These are phyloP conservation scores for Drosophila setosimentum DNA, from an alignment of 2,888 invertebrate species.

Conservation along the genomic window DNA sequence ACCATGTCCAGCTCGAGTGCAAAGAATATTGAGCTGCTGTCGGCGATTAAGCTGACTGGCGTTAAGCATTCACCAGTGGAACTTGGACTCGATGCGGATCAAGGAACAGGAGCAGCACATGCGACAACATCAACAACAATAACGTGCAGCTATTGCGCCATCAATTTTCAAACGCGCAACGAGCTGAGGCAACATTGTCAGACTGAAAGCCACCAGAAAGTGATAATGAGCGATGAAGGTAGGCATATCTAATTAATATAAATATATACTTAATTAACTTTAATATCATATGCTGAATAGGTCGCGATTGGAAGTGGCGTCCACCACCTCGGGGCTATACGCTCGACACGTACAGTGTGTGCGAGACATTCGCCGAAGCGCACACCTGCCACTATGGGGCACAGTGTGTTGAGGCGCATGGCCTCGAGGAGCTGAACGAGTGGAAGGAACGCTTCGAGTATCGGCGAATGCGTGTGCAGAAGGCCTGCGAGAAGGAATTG, in stretches of 20 bases:
- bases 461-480: slow-evolving; percentile 87
- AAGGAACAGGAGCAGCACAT: slow-evolving; percentile 15
- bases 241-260: slow-evolving; percentile 10
- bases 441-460: slow-evolving; percentile 91
- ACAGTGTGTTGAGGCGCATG: slow-evolving; percentile 91
- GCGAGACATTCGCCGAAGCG: slow-evolving; percentile 87
- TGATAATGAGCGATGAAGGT: slow-evolving; percentile 90
- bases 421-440: slow-evolving; percentile 89
- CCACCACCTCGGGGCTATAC: slow-evolving; percentile 90
- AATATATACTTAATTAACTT: neutral
- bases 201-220: slow-evolving; percentile 88
- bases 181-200: slow-evolving; percentile 87
- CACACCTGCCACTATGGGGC: slow-evolving; percentile 89
- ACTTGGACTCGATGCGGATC: slow-evolving; percentile 42
- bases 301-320: slow-evolving; percentile 89
- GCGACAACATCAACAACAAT: slow-evolving; percentile 75
- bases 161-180: slow-evolving; percentile 86
- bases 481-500: slow-evolving; percentile 89
- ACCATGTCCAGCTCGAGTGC: slow-evolving; percentile 65
- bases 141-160: slow-evolving; percentile 87
- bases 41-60: slow-evolving; percentile 81
- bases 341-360: slow-evolving; percentile 88
- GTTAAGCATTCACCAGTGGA: slow-evolving; percentile 62
- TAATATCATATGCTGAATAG: slow-evolving; percentile 52
- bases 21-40: slow-evolving; percentile 80